These are phyloP conservation scores for Pocillopora grandis DNA, from an alignment of 92 coral and sea anemone genomes.

Conservation along the genomic window DNA sequence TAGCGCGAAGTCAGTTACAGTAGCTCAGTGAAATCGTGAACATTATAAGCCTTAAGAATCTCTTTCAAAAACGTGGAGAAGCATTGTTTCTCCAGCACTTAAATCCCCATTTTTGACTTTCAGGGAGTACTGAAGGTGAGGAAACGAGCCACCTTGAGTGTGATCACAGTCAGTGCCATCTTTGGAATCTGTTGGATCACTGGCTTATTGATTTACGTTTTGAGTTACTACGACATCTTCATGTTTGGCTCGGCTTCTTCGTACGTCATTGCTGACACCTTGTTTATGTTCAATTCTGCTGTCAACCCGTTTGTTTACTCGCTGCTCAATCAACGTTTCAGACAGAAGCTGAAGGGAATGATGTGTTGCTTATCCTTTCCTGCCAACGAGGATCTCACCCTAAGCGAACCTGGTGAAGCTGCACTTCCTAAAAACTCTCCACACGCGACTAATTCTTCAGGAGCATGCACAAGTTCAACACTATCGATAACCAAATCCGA, in stretches of 20 bases:
- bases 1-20: too few relatives aligned
- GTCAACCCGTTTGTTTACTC: conserved; percentile 26
- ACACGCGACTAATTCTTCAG: background rate
- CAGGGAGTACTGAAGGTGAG: conserved; percentile 4
- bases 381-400: background rate
- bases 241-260: background rate
- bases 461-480: background rate
- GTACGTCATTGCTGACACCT: background rate
- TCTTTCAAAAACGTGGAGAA: too few relatives aligned
- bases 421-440: background rate
- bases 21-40: too few relatives aligned
- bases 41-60: too few relatives aligned
- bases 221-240: background rate
- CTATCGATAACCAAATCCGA: background rate
- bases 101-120: background rate
- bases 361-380: background rate
- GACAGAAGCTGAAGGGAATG: conserved; percentile 5
- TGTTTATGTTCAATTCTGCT: conserved; percentile 25
- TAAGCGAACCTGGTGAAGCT: background rate
- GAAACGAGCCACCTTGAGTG: conserved; percentile 10
- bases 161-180: conserved; percentile 10
- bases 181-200: conserved; percentile 21
- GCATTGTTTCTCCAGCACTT: background rate
- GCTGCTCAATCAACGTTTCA: conserved; percentile 3
- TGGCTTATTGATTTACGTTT: background rate